Evolutionary conservation across 2,888 invertebrate genomes (phyloP).

Genomic region (Lepidocyrtinus sp.): DNA sequence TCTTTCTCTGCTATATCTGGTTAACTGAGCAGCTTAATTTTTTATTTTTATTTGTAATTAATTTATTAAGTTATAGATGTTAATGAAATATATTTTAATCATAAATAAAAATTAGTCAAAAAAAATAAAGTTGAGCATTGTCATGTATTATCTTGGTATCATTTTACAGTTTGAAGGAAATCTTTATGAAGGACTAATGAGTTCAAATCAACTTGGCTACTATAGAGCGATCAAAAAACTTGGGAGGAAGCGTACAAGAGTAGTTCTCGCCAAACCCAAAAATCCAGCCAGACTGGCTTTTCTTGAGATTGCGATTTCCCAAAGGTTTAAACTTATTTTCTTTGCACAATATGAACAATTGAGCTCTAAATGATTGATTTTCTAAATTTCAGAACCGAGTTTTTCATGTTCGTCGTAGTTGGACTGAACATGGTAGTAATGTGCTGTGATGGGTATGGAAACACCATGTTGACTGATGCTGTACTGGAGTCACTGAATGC

Average conservation of each 20-base stretch:
- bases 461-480: not conserved
- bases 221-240: conserved; percentile 98
- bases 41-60: too few relatives aligned
- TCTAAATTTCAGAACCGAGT: not conserved
- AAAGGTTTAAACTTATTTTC: conserved; percentile 11
- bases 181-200: conserved; percentile 96
- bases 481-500: conserved; percentile 6
- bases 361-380: not conserved
- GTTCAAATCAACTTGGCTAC: conserved; percentile 95
- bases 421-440: conserved; percentile 17
- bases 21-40: not conserved
- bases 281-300: conserved; percentile 70
- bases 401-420: conserved; percentile 28
- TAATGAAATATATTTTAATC: too few relatives aligned
- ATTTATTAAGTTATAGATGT: too few relatives aligned
- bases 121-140: too few relatives aligned
- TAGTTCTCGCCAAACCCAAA: conserved; percentile 91
- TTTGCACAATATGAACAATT: too few relatives aligned
- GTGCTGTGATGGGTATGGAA: conserved; percentile 21
- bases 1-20: conserved; percentile 81
- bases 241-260: conserved; percentile 95
- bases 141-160: too few relatives aligned
- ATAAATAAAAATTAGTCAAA: too few relatives aligned
- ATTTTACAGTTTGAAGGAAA: conserved; percentile 97
- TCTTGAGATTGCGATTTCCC: conserved; percentile 23